A percentile compares a stretch with the other conserved stretches of the same genome.
These are phyloP conservation scores for Dinomys branickii DNA, from an alignment of 2,113 vertebrate species.

Conservation along the genomic window DNA sequence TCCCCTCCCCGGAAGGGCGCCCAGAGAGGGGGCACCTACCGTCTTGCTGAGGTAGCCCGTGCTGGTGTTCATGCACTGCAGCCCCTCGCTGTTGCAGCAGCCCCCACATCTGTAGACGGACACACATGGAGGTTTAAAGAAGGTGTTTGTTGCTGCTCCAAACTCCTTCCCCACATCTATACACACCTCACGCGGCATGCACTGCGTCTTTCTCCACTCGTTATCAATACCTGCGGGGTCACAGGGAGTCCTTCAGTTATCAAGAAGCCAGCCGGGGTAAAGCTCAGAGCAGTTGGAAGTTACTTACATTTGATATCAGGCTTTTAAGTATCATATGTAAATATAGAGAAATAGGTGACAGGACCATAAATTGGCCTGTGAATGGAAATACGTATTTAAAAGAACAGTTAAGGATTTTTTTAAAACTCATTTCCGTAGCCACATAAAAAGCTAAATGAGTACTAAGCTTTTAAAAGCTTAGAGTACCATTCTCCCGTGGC, in stretches of 20 bases:
- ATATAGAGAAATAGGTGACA: neutral
- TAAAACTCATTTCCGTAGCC: neutral
- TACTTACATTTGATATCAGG: constrained; percentile 32
- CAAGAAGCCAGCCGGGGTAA: constrained; percentile 75
- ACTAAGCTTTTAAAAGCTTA: neutral
- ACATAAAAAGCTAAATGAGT: neutral
- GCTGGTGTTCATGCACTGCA: constrained; percentile 97
- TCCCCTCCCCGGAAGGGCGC: fast-evolving
- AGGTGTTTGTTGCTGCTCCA: constrained; percentile 98
- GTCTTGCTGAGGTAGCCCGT: constrained; percentile 97
- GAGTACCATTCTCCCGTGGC: neutral
- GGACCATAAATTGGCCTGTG: neutral
- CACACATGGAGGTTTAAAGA: constrained; percentile 99
- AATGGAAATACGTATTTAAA: neutral
- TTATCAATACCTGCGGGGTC: constrained; percentile 96
- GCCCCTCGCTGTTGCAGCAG: constrained; percentile 98
- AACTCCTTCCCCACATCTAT: constrained; percentile 99
- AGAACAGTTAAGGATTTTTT: neutral
- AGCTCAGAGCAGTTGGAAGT: constrained; percentile 51
- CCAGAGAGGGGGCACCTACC: constrained; percentile 86
- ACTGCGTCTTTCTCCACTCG: constrained; percentile 99
- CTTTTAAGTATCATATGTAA: neutral
- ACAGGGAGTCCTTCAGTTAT: constrained; percentile 85
- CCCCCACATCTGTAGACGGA: constrained; percentile 99
- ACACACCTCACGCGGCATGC: constrained; percentile 98